A percentile compares a stretch with the other conserved stretches of the same genome.
Evolutionary conservation across 1,140 invertebrate genomes (phyloP).

Genomic region (Drosophila pandora): DNA sequence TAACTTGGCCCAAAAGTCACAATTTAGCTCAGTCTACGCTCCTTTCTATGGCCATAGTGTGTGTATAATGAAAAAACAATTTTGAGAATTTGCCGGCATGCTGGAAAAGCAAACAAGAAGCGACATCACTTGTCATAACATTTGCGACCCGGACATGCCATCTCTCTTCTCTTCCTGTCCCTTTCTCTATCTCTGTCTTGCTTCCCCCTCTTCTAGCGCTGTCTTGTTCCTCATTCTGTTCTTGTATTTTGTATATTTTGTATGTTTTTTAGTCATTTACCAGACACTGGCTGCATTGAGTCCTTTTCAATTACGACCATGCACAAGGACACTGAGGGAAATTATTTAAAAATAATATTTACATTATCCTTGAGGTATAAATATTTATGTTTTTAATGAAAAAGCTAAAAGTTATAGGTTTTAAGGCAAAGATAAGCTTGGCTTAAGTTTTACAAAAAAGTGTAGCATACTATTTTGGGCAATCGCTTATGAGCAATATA

Average conservation of each 20-base stretch:
- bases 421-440: background rate
- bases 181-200: background rate
- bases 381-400: background rate
- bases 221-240: background rate
- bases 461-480: background rate
- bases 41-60: background rate
- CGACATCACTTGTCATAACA: conserved; percentile 74
- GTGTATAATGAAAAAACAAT: conserved; percentile 57
- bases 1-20: conserved; percentile 2
- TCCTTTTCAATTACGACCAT: conserved; percentile 62
- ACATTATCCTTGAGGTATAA: background rate
- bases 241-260: conserved; percentile 60
- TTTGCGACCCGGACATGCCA: conserved; percentile 57
- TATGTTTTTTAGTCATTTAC: conserved; percentile 62
- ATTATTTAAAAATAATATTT: background rate
- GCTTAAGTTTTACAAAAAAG: background rate
- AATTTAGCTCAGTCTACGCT: background rate
- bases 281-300: conserved; percentile 39
- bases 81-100: conserved; percentile 58
- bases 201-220: background rate
- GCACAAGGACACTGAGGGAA: conserved; percentile 12
- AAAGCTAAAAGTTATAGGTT: background rate
- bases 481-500: background rate
- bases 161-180: background rate
- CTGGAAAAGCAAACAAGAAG: conserved; percentile 60